These are phyloP conservation scores for Urechis unicinctus DNA, from an alignment of 2,888 invertebrate species.

Conservation along the genomic window DNA sequence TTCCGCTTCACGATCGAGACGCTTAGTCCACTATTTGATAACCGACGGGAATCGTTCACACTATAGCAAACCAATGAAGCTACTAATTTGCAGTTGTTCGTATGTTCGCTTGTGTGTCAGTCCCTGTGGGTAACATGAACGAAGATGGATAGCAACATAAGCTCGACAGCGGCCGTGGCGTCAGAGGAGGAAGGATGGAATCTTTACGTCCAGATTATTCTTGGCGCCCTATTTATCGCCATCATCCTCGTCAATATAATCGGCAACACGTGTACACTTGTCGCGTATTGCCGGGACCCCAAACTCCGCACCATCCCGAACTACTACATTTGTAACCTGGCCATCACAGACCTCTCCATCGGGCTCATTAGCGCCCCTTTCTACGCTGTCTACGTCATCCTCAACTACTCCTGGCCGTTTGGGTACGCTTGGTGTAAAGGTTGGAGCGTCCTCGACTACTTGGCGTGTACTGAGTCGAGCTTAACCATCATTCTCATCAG, in stretches of 20 bases:
- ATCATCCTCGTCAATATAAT: conserved; percentile 21
- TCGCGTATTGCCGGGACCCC: conserved; percentile 24
- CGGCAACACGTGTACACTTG: conserved; percentile 27
- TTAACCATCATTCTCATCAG: conserved; percentile 28
- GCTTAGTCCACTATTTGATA: no score
- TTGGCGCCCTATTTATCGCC: neutral
- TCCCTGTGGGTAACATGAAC: no score
- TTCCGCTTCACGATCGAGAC: no score
- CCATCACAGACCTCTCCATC: conserved; percentile 25
- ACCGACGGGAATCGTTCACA: no score
- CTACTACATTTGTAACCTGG: conserved; percentile 27
- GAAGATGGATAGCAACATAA: no score
- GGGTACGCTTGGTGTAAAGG: conserved; percentile 27
- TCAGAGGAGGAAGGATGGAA: neutral
- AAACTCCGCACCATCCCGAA: conserved; percentile 25
- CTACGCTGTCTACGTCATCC: conserved; percentile 26
- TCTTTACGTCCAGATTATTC: neutral
- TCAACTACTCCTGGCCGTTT: conserved; percentile 25
- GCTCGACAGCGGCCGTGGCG: no score
- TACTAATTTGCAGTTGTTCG: no score
- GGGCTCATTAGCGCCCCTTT: conserved; percentile 27
- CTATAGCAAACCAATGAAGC: no score
- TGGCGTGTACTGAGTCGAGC: conserved; percentile 25
- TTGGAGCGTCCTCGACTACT: conserved; percentile 25
- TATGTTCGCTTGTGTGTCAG: no score